Percentiles rank a stretch among this genome's conserved stretches.
Conservation (phyloP, 1,140 invertebrate genomes). For the Polypedilum vanderplanki region DNA sequence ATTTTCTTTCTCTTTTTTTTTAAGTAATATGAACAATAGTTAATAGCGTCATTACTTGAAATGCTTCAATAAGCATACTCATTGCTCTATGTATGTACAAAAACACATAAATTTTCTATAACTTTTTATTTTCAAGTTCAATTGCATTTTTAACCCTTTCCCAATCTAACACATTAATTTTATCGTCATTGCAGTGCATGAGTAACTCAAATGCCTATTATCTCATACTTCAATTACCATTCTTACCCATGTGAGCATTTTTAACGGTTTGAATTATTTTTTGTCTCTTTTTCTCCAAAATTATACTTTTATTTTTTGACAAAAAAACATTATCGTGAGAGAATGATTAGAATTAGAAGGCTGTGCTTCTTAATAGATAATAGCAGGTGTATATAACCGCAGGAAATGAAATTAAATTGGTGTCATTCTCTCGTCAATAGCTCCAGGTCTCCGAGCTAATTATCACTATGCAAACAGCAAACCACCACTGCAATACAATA, state of each 20-base stretch:
- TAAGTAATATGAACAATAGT: background rate
- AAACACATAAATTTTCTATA: conserved; percentile 13
- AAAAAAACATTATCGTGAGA: too few species aligned
- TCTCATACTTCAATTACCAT: conserved; percentile 1
- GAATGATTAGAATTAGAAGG: too few species aligned
- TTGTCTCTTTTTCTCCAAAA: background rate
- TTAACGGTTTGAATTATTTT: background rate
- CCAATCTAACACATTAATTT: background rate
- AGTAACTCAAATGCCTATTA: conserved; percentile 6
- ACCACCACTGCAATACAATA: too few species aligned
- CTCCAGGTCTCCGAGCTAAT: too few species aligned
- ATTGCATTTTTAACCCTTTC: conserved; percentile 27
- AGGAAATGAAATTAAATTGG: too few species aligned
- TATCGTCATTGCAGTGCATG: background rate
- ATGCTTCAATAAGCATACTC: conserved; percentile 21
- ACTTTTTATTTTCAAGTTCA: conserved; percentile 7
- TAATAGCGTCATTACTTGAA: conserved; percentile 22
- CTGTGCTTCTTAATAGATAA: too few species aligned
- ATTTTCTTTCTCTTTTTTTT: background rate
- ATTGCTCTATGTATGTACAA: background rate
- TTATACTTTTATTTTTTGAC: too few species aligned
- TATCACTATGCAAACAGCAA: too few species aligned
- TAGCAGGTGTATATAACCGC: too few species aligned
- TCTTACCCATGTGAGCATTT: background rate
- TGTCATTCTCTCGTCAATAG: too few species aligned